Base-by-base conservation (phyloP, 2,113 vertebrate genomes). In the Cnemophilus loriae region DNA sequence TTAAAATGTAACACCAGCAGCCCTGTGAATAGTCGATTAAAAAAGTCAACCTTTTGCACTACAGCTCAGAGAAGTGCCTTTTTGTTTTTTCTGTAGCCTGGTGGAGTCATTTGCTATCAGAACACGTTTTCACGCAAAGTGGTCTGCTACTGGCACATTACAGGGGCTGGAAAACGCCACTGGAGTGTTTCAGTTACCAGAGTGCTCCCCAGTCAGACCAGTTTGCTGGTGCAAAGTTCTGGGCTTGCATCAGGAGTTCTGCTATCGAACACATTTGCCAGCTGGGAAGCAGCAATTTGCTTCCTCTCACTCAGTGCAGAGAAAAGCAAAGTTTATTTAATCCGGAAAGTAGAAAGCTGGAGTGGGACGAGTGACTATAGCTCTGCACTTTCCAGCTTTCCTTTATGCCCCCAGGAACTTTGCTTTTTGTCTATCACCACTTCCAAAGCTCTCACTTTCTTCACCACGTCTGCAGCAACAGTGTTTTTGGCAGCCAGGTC, bases 1-100 rank as follows among this genome's bases (percentile, higher is more conserved):
- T 97, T 97, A 93, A 92, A 95, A 84, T 74, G 59, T 96, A 96
- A 92, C 77, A 77, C 41, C 65, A 73, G 84, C 23, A 90, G 53
- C 11, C 3, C 68, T 65, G 16, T 7, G 53, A 91, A 53, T 42
- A 83, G 80, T 61, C 30, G 53, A 93, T 93, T 74, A 35, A 70
- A 91, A 95, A 97, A 97, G 90, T 33, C 93, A 94, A 49, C 57
- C 50, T 89, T 95, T 96, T 56, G 16, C 61, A 24, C 88, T 73
- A 2, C 6, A 33, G 68, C 67, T n/a, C 60, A 30, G 44, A 13
- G 26, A 49, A 80, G 33, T 16, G 71, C 55, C 67, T 90, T 74
- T 85, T 57, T 69, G 23, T 53, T 78, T 50, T 33, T 75, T 27
- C 16, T 88, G 89, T 70, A 19, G 26, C 41, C 30, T 42, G n/a